Base-by-base conservation (phyloP, 1,140 invertebrate genomes). In the Olivierus martensii region DNA sequence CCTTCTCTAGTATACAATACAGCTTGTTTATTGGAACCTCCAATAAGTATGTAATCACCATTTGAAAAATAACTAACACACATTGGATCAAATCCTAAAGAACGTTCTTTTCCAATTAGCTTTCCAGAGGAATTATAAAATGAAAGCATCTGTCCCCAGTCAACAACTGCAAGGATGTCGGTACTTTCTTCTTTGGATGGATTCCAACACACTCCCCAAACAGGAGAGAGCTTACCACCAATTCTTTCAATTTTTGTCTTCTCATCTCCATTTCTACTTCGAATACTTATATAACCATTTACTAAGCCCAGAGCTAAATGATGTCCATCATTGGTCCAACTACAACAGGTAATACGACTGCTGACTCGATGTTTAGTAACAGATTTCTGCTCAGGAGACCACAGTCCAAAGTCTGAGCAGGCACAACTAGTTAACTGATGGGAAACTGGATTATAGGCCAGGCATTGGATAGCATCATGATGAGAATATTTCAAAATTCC, bases 401-500 rank as follows among this genome's bases (percentile, higher is more conserved):
- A 99, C 59, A 98, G 79, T 6, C 89, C 92, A 76, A 98, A 93
- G 66, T 99, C 95, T 46, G 81, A 83, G 3, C 84, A 68, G 5
- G 93, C 84, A 74, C 95, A 98, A 53, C 90, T 95, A 3, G 88
- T 82, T 53, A 99, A 72, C 61, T 90, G 84, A 68, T 87, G 83
- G 7, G 87, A 86, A 0, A 90, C 75, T 36, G 95, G 93, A 73
- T 96, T 97, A 62, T 94, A 99, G 17, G 87, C 77, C 65, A 99
- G 71, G 65, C 90, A 92, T 67, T 98, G 93, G 52, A 99, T 82
- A 19, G 91, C 79, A 74, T 99, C 95, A 73, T 84, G 85, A 63
- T 99, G 95, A 3, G 85, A 84, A 71, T 97, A 99, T 77, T 97
- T 97, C 10, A 98, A 73, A 61, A 95, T 80, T 22, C 92, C 94